Evolutionary conservation across 2,797 vertebrate species (phyloP).

Genomic region (Apodemus agrarius): DNA sequence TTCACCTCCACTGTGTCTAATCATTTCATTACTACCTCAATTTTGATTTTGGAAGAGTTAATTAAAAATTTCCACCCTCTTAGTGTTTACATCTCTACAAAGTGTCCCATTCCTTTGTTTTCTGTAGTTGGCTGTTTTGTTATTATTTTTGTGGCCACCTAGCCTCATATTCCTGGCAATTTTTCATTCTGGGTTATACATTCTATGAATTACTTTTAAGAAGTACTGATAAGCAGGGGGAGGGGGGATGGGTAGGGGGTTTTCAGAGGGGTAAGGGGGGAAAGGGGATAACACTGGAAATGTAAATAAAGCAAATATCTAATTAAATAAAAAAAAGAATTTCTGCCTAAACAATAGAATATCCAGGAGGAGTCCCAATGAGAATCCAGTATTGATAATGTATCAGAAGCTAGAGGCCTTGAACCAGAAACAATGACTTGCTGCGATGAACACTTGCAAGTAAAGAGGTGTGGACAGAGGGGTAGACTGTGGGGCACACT

Average conservation of each 20-base stretch:
- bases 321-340: neutral
- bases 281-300: too few relatives aligned
- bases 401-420: neutral
- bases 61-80: neutral
- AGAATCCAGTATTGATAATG: neutral
- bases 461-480: neutral
- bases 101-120: neutral
- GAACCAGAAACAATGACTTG: neutral
- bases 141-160: neutral
- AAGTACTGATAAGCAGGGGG: neutral
- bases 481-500: neutral
- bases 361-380: neutral
- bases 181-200: slow-evolving; percentile 21
- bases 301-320: too few relatives aligned
- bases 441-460: neutral
- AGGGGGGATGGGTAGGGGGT: too few relatives aligned
- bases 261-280: too few relatives aligned
- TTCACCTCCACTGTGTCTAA: neutral
- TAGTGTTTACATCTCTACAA: neutral
- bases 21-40: neutral
- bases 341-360: neutral
- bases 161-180: neutral
- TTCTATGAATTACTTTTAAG: neutral
- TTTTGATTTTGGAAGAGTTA: slow-evolving; percentile 15
- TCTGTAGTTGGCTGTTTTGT: neutral